These are phyloP conservation scores for Porites lobata DNA, from an alignment of 92 coral and sea anemone species.

Conservation along the genomic window DNA sequence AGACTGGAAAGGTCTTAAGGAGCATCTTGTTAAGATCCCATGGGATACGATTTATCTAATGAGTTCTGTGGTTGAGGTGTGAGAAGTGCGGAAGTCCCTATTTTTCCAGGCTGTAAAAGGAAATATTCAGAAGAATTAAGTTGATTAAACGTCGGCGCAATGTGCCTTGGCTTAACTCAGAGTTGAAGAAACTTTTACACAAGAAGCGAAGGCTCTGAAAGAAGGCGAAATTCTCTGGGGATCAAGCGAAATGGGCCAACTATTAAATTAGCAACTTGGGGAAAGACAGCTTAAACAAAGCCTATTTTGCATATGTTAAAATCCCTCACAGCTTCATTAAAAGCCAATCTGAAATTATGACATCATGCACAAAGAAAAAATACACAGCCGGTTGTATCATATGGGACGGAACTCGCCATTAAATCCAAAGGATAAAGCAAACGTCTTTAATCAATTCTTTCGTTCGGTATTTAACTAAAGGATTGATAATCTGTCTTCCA, in stretches of 20 bases:
- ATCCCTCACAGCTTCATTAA: too few species aligned
- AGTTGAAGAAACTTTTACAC: conserved; percentile 38
- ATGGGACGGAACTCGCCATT: not conserved
- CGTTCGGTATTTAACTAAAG: not conserved
- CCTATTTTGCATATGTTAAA: too few species aligned
- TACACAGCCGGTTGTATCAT: not conserved
- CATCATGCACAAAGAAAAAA: too few species aligned
- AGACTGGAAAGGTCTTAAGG: conserved; percentile 55
- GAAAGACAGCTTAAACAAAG: too few species aligned
- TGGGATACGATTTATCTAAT: conserved; percentile 52
- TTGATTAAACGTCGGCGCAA: conserved; percentile 11
- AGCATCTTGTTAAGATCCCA: conserved; percentile 54
- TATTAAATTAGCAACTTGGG: conserved; percentile 12
- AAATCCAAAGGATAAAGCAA: not conserved
- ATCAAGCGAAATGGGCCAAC: conserved; percentile 26
- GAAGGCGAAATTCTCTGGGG: conserved; percentile 59
- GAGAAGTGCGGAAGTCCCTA: conserved; percentile 39
- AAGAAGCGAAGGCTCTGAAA: conserved; percentile 52
- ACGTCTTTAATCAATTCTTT: not conserved
- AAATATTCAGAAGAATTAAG: conserved; percentile 30
- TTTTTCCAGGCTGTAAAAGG: conserved; percentile 48
- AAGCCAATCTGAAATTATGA: too few species aligned
- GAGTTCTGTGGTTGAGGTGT: conserved; percentile 27
- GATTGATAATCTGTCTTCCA: not conserved
- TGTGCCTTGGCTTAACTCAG: conserved; percentile 54